Base-by-base conservation (phyloP, 1,140 invertebrate species). In the Polypedilum vanderplanki region DNA sequence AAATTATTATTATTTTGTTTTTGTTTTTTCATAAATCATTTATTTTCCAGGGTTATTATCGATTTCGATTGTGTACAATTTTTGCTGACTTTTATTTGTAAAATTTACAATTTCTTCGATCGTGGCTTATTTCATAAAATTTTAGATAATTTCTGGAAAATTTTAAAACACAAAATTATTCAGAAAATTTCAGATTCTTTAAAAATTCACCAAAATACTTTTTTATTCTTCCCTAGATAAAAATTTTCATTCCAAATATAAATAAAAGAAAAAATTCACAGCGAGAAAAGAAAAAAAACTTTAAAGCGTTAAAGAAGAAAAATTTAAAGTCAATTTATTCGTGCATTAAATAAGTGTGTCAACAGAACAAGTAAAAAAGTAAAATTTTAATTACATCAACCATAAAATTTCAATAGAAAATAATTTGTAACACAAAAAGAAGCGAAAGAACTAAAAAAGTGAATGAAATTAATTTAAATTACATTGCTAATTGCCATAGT, bases 251-350 rank as follows among this genome's bases (percentile, higher is more conserved):
- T 57, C 12, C 10, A 57, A 33, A 57, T 15, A 4, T 57, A 57
- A 57, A n/a, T 57, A n/a, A 12, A 57, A 8, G n/a, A 57, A 57
- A 57, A n/a, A 57, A 15, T 57, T 57, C 46, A n/a, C 7, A 70
- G 17, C 65, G 15, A 20, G 15, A 22, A 70, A 15, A 67, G 18
- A 7, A 67, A 67, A 20, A 70, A 18, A 70, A 70, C 18, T 67
- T 67, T 70, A 70, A 70, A 70, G 46, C 12, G n/a, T 15, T 18
- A 70, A 70, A 20, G 9, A 70, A 70, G 5, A 1, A 70, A 70
- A 57, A 57, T 70, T 70, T 70, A 70, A 70, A 70, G 65, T 70
- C 65, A 70, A 70, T 70, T 70, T 70, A 70, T 33, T 70, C 65
- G 65, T 70, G 65, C 65, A 70, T 70, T 70, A 70, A 70, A 70